Evolutionary conservation across 2,113 vertebrate genomes (phyloP).

Genomic region (Rallus limicola): DNA sequence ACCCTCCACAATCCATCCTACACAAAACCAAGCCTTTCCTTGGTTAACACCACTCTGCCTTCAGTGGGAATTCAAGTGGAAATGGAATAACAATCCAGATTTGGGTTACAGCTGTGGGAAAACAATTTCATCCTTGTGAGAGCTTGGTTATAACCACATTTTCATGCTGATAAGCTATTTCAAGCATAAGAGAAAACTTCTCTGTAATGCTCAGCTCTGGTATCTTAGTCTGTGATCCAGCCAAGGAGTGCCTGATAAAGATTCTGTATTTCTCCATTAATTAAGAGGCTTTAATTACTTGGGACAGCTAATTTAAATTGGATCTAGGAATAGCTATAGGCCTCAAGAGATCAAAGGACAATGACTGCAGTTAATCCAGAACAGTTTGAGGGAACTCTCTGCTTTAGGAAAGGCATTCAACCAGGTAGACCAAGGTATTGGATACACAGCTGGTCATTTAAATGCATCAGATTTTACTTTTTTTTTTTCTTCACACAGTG

Average conservation of each 20-base stretch:
- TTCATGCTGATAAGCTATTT: slow-evolving; percentile 1
- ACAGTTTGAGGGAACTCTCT: not conserved
- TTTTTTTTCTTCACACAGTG: not conserved
- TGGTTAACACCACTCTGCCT: not conserved
- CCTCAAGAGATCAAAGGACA: not conserved
- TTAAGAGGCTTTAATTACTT: slow-evolving; percentile 48
- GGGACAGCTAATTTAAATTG: slow-evolving; percentile 24
- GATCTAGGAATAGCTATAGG: not conserved
- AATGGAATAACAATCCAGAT: not conserved
- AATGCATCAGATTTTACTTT: not conserved
- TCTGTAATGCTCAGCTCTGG: not conserved
- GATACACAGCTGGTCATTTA: not conserved
- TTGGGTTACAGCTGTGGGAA: not conserved
- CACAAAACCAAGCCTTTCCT: not conserved
- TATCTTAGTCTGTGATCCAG: not conserved
- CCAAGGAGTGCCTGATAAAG: not conserved
- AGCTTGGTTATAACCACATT: not conserved
- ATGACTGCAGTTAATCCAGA: not conserved
- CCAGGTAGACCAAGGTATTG: not conserved
- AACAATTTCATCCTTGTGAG: not conserved
- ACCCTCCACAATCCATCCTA: not conserved
- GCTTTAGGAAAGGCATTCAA: not conserved
- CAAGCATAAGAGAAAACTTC: not conserved
- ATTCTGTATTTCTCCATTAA: slow-evolving; percentile 6
- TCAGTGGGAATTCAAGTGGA: not conserved